Base-by-base conservation (phyloP, 2,888 invertebrate species). In the Heliconius hortense region DNA sequence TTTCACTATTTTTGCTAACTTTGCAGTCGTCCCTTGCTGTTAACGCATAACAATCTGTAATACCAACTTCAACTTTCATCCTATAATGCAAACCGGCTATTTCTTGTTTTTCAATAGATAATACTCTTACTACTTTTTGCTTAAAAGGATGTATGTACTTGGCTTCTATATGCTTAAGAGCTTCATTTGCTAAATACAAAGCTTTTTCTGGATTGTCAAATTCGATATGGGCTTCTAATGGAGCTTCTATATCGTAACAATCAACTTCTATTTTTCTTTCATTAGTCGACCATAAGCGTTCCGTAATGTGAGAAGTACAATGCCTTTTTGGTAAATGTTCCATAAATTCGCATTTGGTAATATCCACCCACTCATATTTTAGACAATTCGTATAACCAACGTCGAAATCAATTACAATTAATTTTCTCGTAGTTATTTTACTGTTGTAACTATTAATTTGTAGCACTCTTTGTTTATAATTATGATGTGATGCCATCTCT, bases 51-150 rank as follows among this genome's bases (percentile, higher is more conserved):
- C 94, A 94, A 77, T 90, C 85, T 0, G 94, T 93, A 11, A 84
- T 80, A 1, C 92, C 93, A 1, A 94, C 87, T 84, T 94, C 94
- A 24, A 94, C 69, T 82, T 93, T 93, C 85, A 94, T 84, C 80
- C 89, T 87, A 76, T 91, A 93, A 81, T 93, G 93, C 26, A 91
- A 80, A 4, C 92, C 93, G 21, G 93, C 92, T 2, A 92, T 83
- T n/a, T 85, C 82, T 80, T 93, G 92, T 79, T 90, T 92, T 64
- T 93, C 90, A 48, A 93, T 82, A 18, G 92, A 91, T 80, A 90
- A 89, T 82, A 94, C 88, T 78, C 90, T 85, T 2, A 92, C 87
- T 10, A 94, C 83, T 82, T 88, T 89, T 78, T 91, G 92, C 79
- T 88, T 90, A 13, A 84, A 84, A 11, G 90, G 88, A 78, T 90